Evolutionary conservation across 2,797 vertebrate species (phyloP).

Genomic region (Anas acuta): DNA sequence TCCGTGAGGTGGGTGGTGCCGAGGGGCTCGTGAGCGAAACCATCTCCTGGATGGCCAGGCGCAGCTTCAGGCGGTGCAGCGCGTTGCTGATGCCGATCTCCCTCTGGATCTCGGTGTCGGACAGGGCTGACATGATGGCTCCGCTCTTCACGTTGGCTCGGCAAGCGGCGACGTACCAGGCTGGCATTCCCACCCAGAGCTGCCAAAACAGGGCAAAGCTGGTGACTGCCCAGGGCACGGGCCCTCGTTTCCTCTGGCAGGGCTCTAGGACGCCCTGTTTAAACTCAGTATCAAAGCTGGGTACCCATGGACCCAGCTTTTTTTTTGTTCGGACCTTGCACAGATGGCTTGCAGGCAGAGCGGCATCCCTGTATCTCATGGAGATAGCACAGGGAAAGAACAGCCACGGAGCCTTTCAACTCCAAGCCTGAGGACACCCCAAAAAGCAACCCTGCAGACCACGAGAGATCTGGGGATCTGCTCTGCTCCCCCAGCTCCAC

Average conservation of each 20-base stretch:
- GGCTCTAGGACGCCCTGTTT: background rate
- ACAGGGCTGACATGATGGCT: conserved; percentile 96
- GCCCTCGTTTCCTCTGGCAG: background rate
- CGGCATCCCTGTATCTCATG: background rate
- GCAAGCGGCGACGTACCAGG: conserved; percentile 96
- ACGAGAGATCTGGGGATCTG: background rate
- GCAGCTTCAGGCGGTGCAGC: conserved; percentile 92
- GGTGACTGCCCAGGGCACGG: background rate
- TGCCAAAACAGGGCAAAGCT: conserved; percentile 57
- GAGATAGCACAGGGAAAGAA: background rate
- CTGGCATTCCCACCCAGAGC: conserved; percentile 98
- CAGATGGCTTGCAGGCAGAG: too few species aligned
- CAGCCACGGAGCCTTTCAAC: background rate
- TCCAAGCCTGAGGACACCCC: background rate
- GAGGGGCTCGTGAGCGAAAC: conserved; percentile 97
- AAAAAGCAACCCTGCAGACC: background rate
- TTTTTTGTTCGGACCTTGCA: background rate
- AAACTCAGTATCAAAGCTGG: background rate
- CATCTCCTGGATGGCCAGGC: conserved; percentile 97
- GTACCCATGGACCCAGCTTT: rapidly evolving
- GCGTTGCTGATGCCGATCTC: conserved; percentile 98
- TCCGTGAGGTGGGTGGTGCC: conserved; percentile 92
- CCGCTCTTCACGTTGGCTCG: conserved; percentile 97
- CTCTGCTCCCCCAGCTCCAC: background rate
- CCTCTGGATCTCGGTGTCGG: conserved; percentile 96